Conservation (phyloP, 2,113 vertebrate species). For the Bujurquina vittata region DNA sequence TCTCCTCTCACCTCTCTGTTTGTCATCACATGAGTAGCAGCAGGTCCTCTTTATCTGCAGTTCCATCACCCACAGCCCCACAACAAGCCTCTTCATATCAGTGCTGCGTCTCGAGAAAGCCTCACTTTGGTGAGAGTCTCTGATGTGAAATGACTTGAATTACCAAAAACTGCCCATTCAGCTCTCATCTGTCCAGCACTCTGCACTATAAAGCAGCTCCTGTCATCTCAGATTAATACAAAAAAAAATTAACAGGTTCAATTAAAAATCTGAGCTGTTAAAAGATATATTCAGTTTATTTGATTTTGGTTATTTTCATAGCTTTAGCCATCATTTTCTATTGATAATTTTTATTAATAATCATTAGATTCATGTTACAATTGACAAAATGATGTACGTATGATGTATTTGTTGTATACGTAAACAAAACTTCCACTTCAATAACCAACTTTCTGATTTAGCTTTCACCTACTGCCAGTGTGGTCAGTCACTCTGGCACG, state of each 20-base stretch:
- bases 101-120: background rate
- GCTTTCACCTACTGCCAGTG: background rate
- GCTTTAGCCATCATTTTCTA: background rate
- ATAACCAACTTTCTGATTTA: background rate
- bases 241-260: too few relatives aligned
- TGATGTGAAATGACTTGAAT: slow-evolving; percentile 8
- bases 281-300: background rate
- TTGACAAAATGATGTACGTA: background rate
- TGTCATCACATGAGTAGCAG: background rate
- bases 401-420: too few relatives aligned
- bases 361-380: background rate
- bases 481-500: too few relatives aligned
- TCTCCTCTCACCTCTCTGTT: background rate
- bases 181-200: background rate
- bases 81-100: background rate
- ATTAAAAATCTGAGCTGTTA: background rate
- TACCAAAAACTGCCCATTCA: background rate
- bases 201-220: background rate
- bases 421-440: background rate
- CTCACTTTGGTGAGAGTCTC: background rate
- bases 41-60: background rate
- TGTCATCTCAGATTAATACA: background rate
- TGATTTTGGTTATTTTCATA: background rate
- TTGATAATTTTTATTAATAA: background rate
- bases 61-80: background rate